Base-by-base conservation (phyloP, 2,888 invertebrate genomes). In the Amblyjoppa fuscipennis region DNA sequence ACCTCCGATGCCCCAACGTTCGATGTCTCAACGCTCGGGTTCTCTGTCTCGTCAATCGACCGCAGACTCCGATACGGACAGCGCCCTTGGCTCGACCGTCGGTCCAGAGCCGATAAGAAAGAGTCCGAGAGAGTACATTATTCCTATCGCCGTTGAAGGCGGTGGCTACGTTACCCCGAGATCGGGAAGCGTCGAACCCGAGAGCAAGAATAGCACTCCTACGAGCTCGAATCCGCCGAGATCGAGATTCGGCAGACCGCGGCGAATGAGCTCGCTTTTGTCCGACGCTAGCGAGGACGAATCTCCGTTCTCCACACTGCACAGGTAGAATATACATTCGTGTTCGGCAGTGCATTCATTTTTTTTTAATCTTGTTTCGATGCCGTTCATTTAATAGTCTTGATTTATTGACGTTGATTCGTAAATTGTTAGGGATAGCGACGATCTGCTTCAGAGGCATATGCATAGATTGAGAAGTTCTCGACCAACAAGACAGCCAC, bases 111-210 rank as follows among this genome's bases (percentile, higher is more conserved):
- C 98, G 6, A 98, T 98, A 92, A 96, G 97, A 93, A 98, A 98
- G 94, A 98, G 98, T 16, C 98, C 98, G 20, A 95, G 98, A 64
- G 98, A 98, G 94, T 98, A 98, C 92, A 98, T 98, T 91, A 98
- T 98, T 94, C 98, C 98, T n/a, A 98, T 98, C 91, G 98, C 98
- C 25, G 97, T 98, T 79, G 98, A 98, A 94, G 98, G 98, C 89
- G 98, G 98, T 86, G 98, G 98, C 85, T 97, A 97, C 93, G 97
- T 97, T 6, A 97, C 97, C 34, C 97, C 97, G 34, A 95, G 96
- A 83, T 96, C 96, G 84, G 96, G 97, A 88, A 97, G 97, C 93
- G 95, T 97, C 83, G 97, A 98, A 93, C 97, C 97, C 4, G 97
- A 97, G 83, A 94, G 94, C 56, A 95, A 96, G 51, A 95, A 95